Conservation (phyloP, 2,113 vertebrate species). For the Dissostichus mawsoni region DNA sequence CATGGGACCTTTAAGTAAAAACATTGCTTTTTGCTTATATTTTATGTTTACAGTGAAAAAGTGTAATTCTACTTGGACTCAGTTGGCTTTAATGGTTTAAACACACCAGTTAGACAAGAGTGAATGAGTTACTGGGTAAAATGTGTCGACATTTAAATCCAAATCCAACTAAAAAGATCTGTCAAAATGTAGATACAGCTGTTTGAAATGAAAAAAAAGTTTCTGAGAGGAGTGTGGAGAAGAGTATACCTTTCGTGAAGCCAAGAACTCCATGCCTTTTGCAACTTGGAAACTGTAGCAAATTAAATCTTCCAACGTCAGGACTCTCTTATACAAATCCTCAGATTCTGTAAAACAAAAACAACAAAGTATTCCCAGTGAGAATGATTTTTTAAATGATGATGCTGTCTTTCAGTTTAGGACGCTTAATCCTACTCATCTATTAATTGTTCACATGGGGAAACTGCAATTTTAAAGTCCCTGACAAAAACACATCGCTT, state of each 20-base stretch:
- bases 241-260: constrained; percentile 91
- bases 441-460: neutral
- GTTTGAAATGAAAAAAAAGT: constrained; percentile 1
- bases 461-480: constrained; percentile 20
- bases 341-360: constrained; percentile 86
- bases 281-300: constrained; percentile 97
- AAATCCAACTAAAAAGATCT: neutral
- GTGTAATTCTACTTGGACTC: neutral
- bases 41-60: neutral
- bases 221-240: neutral
- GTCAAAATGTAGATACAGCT: neutral
- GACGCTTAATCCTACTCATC: constrained; percentile 19
- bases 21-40: neutral
- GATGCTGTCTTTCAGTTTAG: neutral
- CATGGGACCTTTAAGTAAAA: too few relatives aligned
- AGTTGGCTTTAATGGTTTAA: too few relatives aligned
- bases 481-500: constrained; percentile 19
- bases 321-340: constrained; percentile 91
- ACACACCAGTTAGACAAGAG: too few relatives aligned
- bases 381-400: constrained; percentile 15
- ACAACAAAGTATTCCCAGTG: constrained; percentile 25
- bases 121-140: neutral
- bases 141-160: constrained; percentile 13
- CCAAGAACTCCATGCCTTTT: constrained; percentile 96
- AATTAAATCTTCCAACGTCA: constrained; percentile 94